Conservation (phyloP, 2,888 invertebrate species). For the Ichneumoninae sp. region DNA sequence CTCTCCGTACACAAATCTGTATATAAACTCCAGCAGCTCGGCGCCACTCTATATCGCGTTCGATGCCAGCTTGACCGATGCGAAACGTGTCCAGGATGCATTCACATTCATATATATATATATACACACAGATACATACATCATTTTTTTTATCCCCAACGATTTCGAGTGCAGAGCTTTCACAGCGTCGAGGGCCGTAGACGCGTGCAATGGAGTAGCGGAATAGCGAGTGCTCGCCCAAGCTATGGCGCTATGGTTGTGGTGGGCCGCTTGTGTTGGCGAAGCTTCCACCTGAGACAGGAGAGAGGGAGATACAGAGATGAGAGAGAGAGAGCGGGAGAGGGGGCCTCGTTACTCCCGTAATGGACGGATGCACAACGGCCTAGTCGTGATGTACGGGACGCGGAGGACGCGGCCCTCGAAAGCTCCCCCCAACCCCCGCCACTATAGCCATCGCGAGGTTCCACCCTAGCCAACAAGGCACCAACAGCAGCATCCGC, state of each 20-base stretch:
- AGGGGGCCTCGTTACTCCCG: constrained; percentile 62
- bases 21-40: background rate
- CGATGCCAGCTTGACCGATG: constrained; percentile 43
- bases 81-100: constrained; percentile 23
- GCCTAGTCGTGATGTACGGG: constrained; percentile 69
- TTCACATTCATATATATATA: background rate
- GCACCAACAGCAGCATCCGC: constrained; percentile 49
- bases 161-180: constrained; percentile 33
- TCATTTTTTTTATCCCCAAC: constrained; percentile 21
- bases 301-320: constrained; percentile 22
- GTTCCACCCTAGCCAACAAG: constrained; percentile 41
- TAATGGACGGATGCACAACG: constrained; percentile 69
- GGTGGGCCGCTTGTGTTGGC: constrained; percentile 49
- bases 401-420: constrained; percentile 67
- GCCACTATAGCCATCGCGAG: constrained; percentile 32
- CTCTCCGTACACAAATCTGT: background rate
- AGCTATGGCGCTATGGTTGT: constrained; percentile 38
- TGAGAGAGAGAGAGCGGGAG: constrained; percentile 1
- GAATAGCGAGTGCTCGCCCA: constrained; percentile 45
- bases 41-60: constrained; percentile 12
- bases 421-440: constrained; percentile 49
- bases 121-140: too few species aligned
- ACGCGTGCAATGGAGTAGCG: constrained; percentile 37
- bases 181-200: constrained; percentile 33
- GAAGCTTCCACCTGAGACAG: constrained; percentile 64